Conservation (phyloP, 1,140 invertebrate species). For the Drosophila willistoni region DNA sequence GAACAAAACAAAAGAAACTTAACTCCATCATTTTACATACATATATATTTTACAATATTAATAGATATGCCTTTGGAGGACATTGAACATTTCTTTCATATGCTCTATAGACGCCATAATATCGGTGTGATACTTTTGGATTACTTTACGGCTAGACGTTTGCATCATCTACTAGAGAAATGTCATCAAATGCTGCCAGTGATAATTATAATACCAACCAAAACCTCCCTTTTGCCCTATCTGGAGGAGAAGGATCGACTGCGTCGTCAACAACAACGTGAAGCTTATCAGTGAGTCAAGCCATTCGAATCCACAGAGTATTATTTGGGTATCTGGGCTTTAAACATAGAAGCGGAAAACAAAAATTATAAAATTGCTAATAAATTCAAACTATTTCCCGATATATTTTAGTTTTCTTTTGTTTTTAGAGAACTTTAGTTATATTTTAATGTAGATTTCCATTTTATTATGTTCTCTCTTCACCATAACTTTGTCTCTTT, state of each 20-base stretch:
- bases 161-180: constrained; percentile 22
- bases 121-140: constrained; percentile 57
- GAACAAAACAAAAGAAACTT: background rate
- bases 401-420: background rate
- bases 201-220: constrained; percentile 43
- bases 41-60: no score
- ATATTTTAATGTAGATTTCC: no score
- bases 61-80: constrained; percentile 33
- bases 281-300: constrained; percentile 27
- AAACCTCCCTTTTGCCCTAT: constrained; percentile 38
- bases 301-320: background rate
- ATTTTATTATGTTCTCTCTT: no score
- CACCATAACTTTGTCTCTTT: no score
- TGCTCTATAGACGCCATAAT: constrained; percentile 27
- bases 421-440: no score
- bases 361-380: background rate
- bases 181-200: constrained; percentile 46
- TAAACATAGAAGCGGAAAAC: background rate
- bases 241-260: constrained; percentile 50
- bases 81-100: constrained; percentile 42
- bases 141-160: constrained; percentile 31
- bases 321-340: background rate
- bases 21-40: background rate
- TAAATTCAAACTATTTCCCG: background rate
- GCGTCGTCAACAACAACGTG: constrained; percentile 41